Conservation (phyloP, 2,113 vertebrate genomes). For the Campylomormyrus tamandua region DNA sequence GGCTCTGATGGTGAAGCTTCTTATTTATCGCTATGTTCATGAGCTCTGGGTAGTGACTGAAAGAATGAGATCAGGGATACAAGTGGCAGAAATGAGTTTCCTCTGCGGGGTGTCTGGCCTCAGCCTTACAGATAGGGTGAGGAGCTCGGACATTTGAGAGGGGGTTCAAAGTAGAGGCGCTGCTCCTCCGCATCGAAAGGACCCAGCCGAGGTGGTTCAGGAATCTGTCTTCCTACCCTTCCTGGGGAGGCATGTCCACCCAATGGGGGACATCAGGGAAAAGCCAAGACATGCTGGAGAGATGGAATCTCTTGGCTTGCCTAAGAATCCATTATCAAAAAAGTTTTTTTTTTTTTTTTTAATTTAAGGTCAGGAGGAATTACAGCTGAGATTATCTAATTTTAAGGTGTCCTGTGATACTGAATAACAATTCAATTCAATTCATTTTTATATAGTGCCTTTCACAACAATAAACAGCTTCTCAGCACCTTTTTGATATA, state of each 20-base stretch:
- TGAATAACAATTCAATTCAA: neutral
- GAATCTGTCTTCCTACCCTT: neutral
- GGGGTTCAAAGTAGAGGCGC: neutral
- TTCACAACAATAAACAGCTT: neutral
- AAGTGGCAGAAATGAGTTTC: neutral
- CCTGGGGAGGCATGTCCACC: neutral
- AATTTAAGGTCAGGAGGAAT: too few relatives aligned
- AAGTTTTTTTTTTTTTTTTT: too few relatives aligned
- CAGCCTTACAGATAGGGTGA: neutral
- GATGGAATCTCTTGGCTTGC: neutral
- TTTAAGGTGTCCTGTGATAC: neutral
- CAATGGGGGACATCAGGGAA: neutral
- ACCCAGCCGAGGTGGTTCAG: neutral
- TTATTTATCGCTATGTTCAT: neutral
- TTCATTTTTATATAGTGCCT: too few relatives aligned
- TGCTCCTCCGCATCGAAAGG: neutral
- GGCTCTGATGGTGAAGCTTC: neutral
- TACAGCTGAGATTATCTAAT: neutral
- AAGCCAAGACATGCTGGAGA: neutral
- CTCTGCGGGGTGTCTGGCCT: too few relatives aligned
- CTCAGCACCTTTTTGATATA: neutral
- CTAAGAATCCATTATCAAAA: neutral
- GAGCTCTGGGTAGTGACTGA: neutral
- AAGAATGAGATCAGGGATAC: neutral
- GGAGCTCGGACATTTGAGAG: neutral